Evolutionary conservation across 2,888 invertebrate genomes (phyloP), one percentile per base, ranked within the genome.

Genomic region (Caenorhabditis sp.): DNA sequence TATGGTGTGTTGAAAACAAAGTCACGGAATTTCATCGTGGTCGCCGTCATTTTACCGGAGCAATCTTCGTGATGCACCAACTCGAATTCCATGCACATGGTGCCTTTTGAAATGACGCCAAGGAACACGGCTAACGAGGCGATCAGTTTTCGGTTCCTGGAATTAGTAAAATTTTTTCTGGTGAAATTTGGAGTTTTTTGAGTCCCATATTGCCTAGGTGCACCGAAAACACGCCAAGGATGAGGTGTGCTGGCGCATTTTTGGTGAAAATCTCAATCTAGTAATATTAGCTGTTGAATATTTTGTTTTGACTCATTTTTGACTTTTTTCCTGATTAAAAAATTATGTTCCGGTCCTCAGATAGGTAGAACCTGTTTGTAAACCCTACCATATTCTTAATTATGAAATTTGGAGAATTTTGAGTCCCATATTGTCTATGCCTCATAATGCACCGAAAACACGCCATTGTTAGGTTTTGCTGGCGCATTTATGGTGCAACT

Each of bases 1-100:
- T 85, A 85, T 7, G 78, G 77, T 0, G 85, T 85, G 21, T 79
- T 73, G 59, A 82, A 82, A 14, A 85, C 85, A 67, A 84, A 84
- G 7, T 72, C 63, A 3, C 76, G 76, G 65, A 79, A 81, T 12
- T 59, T 64, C 75, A 84, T 76, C 8, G 75, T 75, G 14, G 78
- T 78, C 17, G 82, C 83, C 38, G 80, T 80, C 78, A 85, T 82
- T 38, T 71, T 71, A 0, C 83, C 85, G 25, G 36, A 65, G 56
- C 85, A 85, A 63, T 83, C 80, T 1, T 70, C 70, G 38, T 76
- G 62, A 53, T 67, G 65, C 4, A 67, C 62, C 36, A 82, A 84
- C 76, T 84, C 82, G 59, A 85, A 84, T 62, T 85, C 85, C 8
- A 85, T 59, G 36, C 66, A 83, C 20, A 85, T 85, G 2, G 81